A percentile compares a stretch with the other conserved stretches of the same genome.
These are phyloP conservation scores for Motacilla tschutschensis DNA, from an alignment of 2,113 vertebrate genomes.

Conservation along the genomic window DNA sequence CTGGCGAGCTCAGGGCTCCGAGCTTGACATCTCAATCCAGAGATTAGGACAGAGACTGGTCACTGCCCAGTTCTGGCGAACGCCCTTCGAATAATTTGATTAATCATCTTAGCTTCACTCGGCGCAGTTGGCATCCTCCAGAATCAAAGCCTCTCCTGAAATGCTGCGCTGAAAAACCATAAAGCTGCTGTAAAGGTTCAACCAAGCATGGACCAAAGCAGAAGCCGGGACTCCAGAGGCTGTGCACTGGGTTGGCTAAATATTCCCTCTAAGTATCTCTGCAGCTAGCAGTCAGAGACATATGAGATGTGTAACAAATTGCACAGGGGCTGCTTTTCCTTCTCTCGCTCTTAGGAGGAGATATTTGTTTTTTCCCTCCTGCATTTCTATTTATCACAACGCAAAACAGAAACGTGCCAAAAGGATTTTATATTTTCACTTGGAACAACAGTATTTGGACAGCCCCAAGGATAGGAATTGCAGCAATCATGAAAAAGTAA, in stretches of 20 bases:
- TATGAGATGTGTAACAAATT: constrained; percentile 49
- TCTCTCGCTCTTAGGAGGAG: not conserved
- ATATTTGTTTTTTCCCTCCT: not conserved
- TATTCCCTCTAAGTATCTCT: constrained; percentile 25
- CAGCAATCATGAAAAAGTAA: constrained; percentile 52
- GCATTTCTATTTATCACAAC: constrained; percentile 23
- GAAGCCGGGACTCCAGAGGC: not conserved
- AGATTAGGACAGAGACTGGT: constrained; percentile 45
- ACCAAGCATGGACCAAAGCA: constrained; percentile 51
- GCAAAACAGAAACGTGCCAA: constrained; percentile 1
- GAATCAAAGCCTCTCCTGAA: constrained; percentile 23
- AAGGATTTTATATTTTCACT: constrained; percentile 20
- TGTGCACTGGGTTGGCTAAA: constrained; percentile 24
- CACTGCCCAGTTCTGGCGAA: constrained; percentile 38
- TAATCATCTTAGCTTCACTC: constrained; percentile 38
- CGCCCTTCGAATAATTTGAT: constrained; percentile 49
- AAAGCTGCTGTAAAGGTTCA: constrained; percentile 40
- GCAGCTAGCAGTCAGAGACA: constrained; percentile 37
- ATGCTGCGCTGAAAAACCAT: not conserved
- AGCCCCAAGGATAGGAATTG: constrained; percentile 18
- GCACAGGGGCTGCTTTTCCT: constrained; percentile 40
- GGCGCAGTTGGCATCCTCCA: constrained; percentile 15
- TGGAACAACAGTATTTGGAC: constrained; percentile 36
- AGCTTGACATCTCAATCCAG: constrained; percentile 48
- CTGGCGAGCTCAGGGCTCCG: not conserved